Percentiles rank a stretch among this genome's conserved stretches.
Evolutionary conservation across 2,888 invertebrate species (phyloP).

Genomic region (Megaustenia siamemsis): DNA sequence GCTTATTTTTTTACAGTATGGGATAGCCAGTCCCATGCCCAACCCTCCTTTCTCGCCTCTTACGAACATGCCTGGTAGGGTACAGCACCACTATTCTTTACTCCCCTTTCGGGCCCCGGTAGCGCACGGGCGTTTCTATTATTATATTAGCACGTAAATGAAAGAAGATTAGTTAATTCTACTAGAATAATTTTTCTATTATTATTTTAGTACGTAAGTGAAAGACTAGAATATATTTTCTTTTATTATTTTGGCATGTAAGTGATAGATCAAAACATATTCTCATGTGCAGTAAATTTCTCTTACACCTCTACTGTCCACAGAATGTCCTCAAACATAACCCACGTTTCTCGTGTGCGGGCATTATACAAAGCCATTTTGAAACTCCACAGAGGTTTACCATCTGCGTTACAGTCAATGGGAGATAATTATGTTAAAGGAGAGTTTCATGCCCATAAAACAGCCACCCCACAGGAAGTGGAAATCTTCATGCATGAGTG

Average conservation of each 20-base stretch:
- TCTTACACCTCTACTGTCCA: neutral
- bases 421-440: constrained; percentile 89
- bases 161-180: neutral
- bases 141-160: too few relatives aligned
- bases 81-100: too few relatives aligned
- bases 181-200: neutral
- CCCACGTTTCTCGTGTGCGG: constrained; percentile 85
- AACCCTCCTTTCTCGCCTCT: too few relatives aligned
- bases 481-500: constrained; percentile 91
- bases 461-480: constrained; percentile 85
- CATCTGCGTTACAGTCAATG: constrained; percentile 85
- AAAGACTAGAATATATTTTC: too few relatives aligned
- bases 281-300: neutral
- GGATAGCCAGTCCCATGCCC: too few relatives aligned
- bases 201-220: too few relatives aligned
- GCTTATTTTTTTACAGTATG: too few relatives aligned
- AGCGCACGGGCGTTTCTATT: too few relatives aligned
- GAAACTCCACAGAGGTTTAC: constrained; percentile 88
- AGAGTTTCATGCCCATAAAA: constrained; percentile 92
- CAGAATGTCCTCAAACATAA: constrained; percentile 54
- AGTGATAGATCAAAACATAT: neutral
- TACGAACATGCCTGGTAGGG: too few relatives aligned
- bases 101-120: too few relatives aligned
- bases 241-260: too few relatives aligned
- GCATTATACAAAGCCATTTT: constrained; percentile 89